These are phyloP conservation scores for Cerastis rubricosa DNA, from an alignment of 2,888 invertebrate species.

Conservation along the genomic window DNA sequence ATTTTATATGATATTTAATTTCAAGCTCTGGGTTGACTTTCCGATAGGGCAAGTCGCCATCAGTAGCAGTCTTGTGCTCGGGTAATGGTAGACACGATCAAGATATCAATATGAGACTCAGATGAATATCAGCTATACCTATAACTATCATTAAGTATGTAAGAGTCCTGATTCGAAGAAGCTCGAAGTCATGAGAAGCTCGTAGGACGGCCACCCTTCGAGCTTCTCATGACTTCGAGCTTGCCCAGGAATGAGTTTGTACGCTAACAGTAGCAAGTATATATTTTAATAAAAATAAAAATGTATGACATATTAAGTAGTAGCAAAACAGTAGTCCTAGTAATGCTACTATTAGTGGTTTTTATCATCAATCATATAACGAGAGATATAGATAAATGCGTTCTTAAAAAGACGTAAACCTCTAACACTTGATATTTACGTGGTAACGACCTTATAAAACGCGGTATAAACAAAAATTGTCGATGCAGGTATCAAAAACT, in stretches of 20 bases:
- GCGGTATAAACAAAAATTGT: slow-evolving; percentile 66
- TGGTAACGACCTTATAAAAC: slow-evolving; percentile 56
- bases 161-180: background rate
- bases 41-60: background rate
- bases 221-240: no score
- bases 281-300: slow-evolving; percentile 21
- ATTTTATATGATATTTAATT: background rate
- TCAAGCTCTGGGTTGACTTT: slow-evolving; percentile 1
- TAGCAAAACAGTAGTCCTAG: slow-evolving; percentile 52
- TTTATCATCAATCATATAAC: slow-evolving; percentile 18
- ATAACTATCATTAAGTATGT: background rate
- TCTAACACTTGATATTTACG: slow-evolving; percentile 34
- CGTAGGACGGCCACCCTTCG: no score
- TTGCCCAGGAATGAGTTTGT: background rate
- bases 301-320: slow-evolving; percentile 10
- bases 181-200: background rate
- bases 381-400: slow-evolving; percentile 24
- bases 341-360: slow-evolving; percentile 19
- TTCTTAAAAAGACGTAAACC: slow-evolving; percentile 49
- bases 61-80: background rate
- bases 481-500: slow-evolving; percentile 60
- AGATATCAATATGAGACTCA: background rate
- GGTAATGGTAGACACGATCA: background rate
- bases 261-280: background rate
- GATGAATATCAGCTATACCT: background rate